These are phyloP conservation scores for Syrphus vitripennis DNA, from an alignment of 2,888 invertebrate species.

Conservation along the genomic window DNA sequence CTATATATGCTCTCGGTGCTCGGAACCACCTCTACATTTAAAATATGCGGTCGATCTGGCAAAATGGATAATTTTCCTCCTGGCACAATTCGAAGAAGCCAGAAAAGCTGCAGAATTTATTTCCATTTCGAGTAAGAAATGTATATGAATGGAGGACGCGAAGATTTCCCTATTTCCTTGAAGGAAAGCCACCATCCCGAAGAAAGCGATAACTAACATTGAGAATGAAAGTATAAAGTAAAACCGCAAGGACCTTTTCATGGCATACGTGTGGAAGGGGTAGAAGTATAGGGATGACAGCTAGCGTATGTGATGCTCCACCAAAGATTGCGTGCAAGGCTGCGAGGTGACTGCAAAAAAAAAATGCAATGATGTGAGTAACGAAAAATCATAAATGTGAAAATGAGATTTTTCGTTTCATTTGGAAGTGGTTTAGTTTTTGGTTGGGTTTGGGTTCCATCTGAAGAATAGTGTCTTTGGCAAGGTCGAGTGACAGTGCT, in stretches of 20 bases:
- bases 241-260: constrained; percentile 44
- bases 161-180: constrained; percentile 62
- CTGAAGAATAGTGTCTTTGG: constrained; percentile 47
- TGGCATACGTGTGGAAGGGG: not conserved
- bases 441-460: not conserved
- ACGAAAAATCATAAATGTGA: constrained; percentile 65
- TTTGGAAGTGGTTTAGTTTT: constrained; percentile 25
- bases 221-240: constrained; percentile 56
- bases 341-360: not conserved
- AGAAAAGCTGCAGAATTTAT: constrained; percentile 61
- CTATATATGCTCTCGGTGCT: no score
- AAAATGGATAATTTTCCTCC: constrained; percentile 70
- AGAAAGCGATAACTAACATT: constrained; percentile 59
- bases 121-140: constrained; percentile 48
- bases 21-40: constrained; percentile 51
- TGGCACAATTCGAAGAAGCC: constrained; percentile 40
- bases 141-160: constrained; percentile 7
- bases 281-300: constrained; percentile 40
- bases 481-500: constrained; percentile 58
- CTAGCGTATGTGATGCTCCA: constrained; percentile 62
- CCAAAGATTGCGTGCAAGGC: constrained; percentile 50
- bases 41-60: constrained; percentile 71
- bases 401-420: constrained; percentile 63
- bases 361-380: not conserved
- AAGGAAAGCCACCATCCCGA: constrained; percentile 40